Evolutionary conservation across 2,888 invertebrate genomes (phyloP), one percentile per base, ranked within the genome.

Genomic region (Sceliomorpha sp.): DNA sequence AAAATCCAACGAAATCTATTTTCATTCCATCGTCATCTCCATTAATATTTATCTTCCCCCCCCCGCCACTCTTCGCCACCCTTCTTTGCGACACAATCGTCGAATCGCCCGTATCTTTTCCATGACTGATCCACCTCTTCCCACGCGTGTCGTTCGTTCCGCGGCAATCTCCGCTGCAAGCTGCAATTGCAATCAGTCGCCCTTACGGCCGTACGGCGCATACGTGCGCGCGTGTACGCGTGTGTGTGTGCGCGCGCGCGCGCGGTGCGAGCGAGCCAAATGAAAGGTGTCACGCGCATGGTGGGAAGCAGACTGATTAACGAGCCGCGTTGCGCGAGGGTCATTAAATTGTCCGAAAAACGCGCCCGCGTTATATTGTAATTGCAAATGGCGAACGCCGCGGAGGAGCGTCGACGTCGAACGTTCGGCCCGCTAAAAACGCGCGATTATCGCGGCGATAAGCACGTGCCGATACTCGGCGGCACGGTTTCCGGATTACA

Each of bases 241-340:
- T 62, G 45, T 51, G 45, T 42, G 62, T 53, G 45, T 51, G 37
- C 32, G 53, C 51, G 51, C 44, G 45, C 51, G 58, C 45, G 50
- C 51, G 58, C 45, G 51, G 32, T 34, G 32, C 13, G 15, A 15
- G 36, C 31, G n/a, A 56, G 8, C 50, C 56, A 64, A 58, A 56
- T 64, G 64, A 64, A 64, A 64, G 64, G 51, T 64, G 64, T 64
- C 64, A 51, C 56, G 51, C 29, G 56, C 64, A 56, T 48, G 50
- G 55, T 55, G 56, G 42, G 56, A 56, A 20, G 36, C 50, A 14
- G 48, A 63, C 56, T 64, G 64, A 64, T 64, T 64, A 64, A 64
- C 56, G 64, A 64, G 44, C 56, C 27, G 50, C 29, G 44, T 50
- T 50, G 44, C 64, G 17, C 37, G 56, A 14, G 44, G 56, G 50